Base-by-base conservation (phyloP, 2,888 invertebrate genomes). In the Ecdyonurus torrentis region DNA sequence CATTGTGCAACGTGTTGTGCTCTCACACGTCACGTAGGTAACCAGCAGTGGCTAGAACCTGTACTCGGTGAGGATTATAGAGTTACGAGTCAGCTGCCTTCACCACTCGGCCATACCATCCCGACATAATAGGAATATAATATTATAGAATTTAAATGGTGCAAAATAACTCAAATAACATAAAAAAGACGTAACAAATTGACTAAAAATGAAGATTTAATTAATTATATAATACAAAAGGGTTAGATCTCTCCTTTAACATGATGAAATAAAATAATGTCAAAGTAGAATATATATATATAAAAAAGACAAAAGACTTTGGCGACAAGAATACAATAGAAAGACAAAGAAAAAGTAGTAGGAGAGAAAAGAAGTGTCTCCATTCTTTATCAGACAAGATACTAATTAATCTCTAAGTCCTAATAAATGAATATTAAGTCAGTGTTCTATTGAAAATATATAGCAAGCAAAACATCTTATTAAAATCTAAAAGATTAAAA, bases 381-480 rank as follows among this genome's bases (percentile, higher is more conserved):
- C 20, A 18, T 55, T n/a, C 22, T 22, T 55, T 22, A 22, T 55
- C 19, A 55, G n/a, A 22, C 55, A 55, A 55, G 22, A 22, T 7
- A 22, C 55, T 55, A 55, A 55, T 55, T 55, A 55, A 55, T 55
- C 55, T 22, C 22, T 55, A 55, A 55, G 55, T 55, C 55, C 55
- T 55, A 55, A 55, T 55, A 55, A 55, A 55, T 55, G n/a, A 55
- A 55, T 20, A 55, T 55, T 55, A 55, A 55, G 15, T n/a, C n/a
- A n/a, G n/a, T n/a, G n/a, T n/a, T 55, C 55, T 55, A 55, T 55
- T 55, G 55, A 55, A 55, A 55, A 55, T 5, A n/a, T n/a, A n/a
- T n/a, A n/a, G n/a, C n/a, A n/a, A n/a, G n/a, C n/a, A n/a, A 7
- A 55, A 22, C 3, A 55, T 55, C 55, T 55, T 55, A 55, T 55